Percentiles rank a stretch among this genome's conserved stretches.
These are phyloP conservation scores for Lissonota sp. DNA, from an alignment of 2,888 invertebrate genomes.

Conservation along the genomic window DNA sequence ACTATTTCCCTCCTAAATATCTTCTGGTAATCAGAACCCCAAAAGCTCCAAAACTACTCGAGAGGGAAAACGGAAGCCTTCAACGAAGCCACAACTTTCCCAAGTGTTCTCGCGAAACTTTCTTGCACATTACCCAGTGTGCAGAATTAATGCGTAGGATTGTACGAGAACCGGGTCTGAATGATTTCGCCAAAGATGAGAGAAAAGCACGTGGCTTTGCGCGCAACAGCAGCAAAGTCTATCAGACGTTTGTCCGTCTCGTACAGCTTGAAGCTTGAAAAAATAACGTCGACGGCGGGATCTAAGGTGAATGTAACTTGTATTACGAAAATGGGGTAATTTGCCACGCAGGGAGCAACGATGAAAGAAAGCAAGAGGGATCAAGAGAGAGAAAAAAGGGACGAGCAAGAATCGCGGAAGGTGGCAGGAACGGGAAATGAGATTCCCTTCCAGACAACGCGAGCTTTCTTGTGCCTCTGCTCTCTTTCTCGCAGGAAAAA, in stretches of 20 bases:
- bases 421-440: conserved; percentile 38
- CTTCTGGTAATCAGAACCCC: conserved; percentile 47
- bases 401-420: neutral
- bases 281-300: neutral
- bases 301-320: neutral
- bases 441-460: conserved; percentile 34
- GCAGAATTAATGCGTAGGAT: no score
- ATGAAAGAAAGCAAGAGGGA: neutral
- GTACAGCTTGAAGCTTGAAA: no score
- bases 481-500: conserved; percentile 9
- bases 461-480: neutral
- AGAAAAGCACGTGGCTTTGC: no score
- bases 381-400: neutral
- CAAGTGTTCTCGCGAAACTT: neutral
- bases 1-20: conserved; percentile 18
- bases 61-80: neutral
- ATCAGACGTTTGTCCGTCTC: no score
- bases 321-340: conserved; percentile 26
- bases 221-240: no score
- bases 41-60: neutral
- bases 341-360: conserved; percentile 6
- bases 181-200: no score
- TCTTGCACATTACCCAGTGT: no score
- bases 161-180: no score
- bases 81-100: neutral